phyloP scores from a whole-genome alignment of 2,113 vertebrate species.

The Serinus canaria region DNA sequence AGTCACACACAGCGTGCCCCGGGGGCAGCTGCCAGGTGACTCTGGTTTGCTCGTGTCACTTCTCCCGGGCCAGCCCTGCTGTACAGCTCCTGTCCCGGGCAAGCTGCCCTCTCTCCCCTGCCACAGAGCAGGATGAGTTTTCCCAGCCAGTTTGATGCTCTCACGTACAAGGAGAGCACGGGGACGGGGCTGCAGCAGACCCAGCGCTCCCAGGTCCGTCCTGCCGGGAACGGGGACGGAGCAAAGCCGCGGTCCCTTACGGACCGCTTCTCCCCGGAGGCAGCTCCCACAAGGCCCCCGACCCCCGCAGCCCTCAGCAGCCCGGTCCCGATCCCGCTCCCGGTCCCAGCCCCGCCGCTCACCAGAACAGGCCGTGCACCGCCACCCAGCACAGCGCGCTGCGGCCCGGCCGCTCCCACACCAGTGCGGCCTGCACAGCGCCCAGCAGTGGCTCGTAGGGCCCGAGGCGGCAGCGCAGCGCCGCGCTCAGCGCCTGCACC shows the following conservation, averaged over 20 bases:
- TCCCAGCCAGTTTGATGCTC: neutral
- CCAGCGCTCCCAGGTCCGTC: neutral
- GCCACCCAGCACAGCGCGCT: neutral
- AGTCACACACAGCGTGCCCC: accelerated
- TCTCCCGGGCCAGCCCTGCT: neutral
- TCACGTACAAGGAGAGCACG: accelerated
- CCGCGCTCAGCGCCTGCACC: neutral
- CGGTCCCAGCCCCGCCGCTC: neutral
- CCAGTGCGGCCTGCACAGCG: neutral
- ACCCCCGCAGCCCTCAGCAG: neutral
- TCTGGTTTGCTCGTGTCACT: accelerated
- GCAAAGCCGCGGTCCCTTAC: neutral
- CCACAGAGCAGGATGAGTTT: neutral
- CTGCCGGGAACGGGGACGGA: neutral
- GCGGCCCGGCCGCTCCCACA: neutral
- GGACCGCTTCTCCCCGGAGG: neutral
- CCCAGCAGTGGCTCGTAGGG: neutral
- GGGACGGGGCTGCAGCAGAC: neutral
- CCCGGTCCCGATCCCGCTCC: no score
- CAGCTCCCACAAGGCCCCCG: neutral
- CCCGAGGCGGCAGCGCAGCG: neutral
- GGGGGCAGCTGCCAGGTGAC: neutral
- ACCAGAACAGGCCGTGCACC: neutral
- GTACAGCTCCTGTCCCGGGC: neutral
- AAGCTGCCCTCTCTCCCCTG: neutral